Evolutionary conservation across 2,113 vertebrate genomes (phyloP).

Genomic region (Toxotes chatareus): DNA sequence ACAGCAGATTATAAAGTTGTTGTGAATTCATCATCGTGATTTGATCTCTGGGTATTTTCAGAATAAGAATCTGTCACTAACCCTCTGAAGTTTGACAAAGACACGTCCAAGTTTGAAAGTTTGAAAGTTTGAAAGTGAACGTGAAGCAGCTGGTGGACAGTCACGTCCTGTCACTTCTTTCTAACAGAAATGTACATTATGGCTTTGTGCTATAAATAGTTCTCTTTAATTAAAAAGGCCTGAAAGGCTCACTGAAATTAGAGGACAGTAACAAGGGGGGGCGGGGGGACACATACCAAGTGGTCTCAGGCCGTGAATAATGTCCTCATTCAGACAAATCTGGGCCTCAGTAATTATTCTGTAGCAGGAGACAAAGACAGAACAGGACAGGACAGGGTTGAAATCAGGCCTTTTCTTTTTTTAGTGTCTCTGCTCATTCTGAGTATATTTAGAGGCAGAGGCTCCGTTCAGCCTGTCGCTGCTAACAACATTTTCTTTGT

Average conservation of each 20-base stretch:
- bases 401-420: slow-evolving; percentile 66
- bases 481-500: slow-evolving; percentile 40
- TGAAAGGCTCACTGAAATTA: slow-evolving; percentile 67
- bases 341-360: slow-evolving; percentile 80
- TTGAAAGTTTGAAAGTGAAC: not conserved
- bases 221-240: slow-evolving; percentile 66
- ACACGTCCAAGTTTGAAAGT: no score
- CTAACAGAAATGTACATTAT: slow-evolving; percentile 72
- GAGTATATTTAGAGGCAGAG: slow-evolving; percentile 67
- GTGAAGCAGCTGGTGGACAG: slow-evolving; percentile 13
- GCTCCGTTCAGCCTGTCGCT: slow-evolving; percentile 43
- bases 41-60: no score
- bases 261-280: slow-evolving; percentile 63
- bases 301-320: slow-evolving; percentile 78
- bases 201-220: slow-evolving; percentile 77
- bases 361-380: slow-evolving; percentile 51
- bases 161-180: slow-evolving; percentile 21
- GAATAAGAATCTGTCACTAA: no score
- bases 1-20: no score
- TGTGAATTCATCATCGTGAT: no score
- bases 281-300: slow-evolving; percentile 60
- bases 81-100: no score
- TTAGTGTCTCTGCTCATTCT: slow-evolving; percentile 52
- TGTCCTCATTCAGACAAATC: slow-evolving; percentile 83
- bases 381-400: not conserved